phyloP scores from a whole-genome alignment of 2,113 vertebrate genomes.

The Hylia prasina region DNA sequence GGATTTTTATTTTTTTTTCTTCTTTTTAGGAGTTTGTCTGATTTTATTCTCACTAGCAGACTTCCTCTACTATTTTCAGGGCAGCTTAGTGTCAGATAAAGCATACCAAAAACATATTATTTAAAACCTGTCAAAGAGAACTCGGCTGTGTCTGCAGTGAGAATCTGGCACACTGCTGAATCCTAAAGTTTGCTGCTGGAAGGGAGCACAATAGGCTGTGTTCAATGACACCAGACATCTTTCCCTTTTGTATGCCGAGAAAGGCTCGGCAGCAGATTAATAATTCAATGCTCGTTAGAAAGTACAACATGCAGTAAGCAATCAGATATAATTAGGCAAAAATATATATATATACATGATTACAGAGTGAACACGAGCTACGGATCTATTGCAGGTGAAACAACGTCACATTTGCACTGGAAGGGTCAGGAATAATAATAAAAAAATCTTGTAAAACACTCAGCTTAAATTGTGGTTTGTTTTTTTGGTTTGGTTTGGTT shows the following conservation, averaged over 20 bases:
- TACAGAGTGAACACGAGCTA: not conserved
- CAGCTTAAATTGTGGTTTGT: not conserved
- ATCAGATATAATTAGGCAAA: constrained; percentile 26
- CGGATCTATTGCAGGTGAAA: not conserved
- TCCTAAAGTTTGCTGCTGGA: constrained; percentile 21
- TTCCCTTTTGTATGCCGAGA: not conserved
- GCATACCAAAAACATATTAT: constrained; percentile 28
- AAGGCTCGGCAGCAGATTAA: constrained; percentile 32
- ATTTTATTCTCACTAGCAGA: constrained; percentile 31
- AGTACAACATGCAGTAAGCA: not conserved
- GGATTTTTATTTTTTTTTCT: not conserved
- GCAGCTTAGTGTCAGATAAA: constrained; percentile 62
- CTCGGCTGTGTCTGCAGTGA: not conserved
- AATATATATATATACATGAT: not conserved
- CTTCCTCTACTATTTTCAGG: constrained; percentile 43
- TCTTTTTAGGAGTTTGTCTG: constrained; percentile 1
- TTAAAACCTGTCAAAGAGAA: constrained; percentile 45
- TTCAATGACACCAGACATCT: not conserved
- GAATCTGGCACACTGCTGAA: constrained; percentile 18
- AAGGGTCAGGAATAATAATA: not conserved
- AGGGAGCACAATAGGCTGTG: not conserved
- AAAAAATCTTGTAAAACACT: not conserved
- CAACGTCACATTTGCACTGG: not conserved
- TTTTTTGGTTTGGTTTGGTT: too few relatives aligned
- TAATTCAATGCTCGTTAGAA: constrained; percentile 43